These are phyloP conservation scores for Liopterus haemorrhoidalis DNA, from an alignment of 2,888 invertebrate species.

Conservation along the genomic window DNA sequence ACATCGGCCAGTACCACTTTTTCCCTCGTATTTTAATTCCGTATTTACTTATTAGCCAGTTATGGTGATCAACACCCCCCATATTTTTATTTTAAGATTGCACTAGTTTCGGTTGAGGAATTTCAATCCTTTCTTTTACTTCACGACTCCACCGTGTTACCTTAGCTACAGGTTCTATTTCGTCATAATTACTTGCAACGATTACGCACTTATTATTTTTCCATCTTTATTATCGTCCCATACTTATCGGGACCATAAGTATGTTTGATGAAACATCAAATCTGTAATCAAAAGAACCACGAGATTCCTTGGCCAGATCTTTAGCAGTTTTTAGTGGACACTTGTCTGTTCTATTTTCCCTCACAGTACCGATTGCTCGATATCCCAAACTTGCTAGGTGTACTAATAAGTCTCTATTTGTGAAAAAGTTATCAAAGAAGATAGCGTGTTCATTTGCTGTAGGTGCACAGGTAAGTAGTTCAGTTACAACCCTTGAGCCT, in stretches of 20 bases:
- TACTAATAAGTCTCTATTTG: slow-evolving; percentile 20
- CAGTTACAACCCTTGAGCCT: slow-evolving; percentile 28
- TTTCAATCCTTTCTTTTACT: slow-evolving; percentile 16
- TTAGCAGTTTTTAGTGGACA: slow-evolving; percentile 14
- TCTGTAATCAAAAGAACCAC: slow-evolving; percentile 25
- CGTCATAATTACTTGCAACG: slow-evolving; percentile 25
- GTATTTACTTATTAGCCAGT: slow-evolving; percentile 8
- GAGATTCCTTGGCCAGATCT: slow-evolving; percentile 12
- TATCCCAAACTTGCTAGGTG: slow-evolving; percentile 8
- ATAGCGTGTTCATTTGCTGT: slow-evolving; percentile 19
- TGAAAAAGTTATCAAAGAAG: slow-evolving; percentile 28
- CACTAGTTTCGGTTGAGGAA: slow-evolving; percentile 17
- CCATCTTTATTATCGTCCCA: too few species aligned
- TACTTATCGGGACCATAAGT: slow-evolving; percentile 23
- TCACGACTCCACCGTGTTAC: slow-evolving; percentile 20
- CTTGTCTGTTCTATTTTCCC: slow-evolving; percentile 21
- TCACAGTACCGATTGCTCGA: slow-evolving; percentile 18
- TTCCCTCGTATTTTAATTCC: slow-evolving; percentile 15
- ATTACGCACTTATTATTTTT: slow-evolving; percentile 31
- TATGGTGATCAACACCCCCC: slow-evolving; percentile 18
- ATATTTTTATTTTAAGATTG: slow-evolving; percentile 16
- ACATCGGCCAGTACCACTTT: slow-evolving; percentile 18
- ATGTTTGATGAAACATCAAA: slow-evolving; percentile 24
- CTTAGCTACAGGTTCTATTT: slow-evolving; percentile 18
- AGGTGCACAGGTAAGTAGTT: slow-evolving; percentile 20